A percentile compares a stretch with the other conserved stretches of the same genome.
phyloP scores from a whole-genome alignment of 2,797 vertebrate genomes.

The Clarias platycephalus region DNA sequence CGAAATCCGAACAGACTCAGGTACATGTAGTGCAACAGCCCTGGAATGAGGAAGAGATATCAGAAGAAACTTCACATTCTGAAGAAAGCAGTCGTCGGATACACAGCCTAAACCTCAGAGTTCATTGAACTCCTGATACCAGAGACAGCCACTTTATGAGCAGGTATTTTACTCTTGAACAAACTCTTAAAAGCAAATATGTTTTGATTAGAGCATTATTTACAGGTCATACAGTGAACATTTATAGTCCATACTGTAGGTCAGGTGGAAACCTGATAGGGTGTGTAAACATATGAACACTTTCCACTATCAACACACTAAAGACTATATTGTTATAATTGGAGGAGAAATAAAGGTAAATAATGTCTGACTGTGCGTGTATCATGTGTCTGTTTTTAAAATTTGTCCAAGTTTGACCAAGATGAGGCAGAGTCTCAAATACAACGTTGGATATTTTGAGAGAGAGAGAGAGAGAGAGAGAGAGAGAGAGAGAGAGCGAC shows the following conservation, averaged over 20 bases:
- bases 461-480: not conserved
- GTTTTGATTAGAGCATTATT: not conserved
- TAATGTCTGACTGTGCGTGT: not conserved
- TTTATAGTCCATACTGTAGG: not conserved
- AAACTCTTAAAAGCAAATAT: not conserved
- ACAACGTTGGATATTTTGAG: not conserved
- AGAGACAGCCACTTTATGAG: not conserved
- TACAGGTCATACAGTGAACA: not conserved
- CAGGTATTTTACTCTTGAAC: not conserved
- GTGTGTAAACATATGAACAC: not conserved
- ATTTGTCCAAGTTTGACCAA: not conserved
- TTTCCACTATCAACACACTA: not conserved
- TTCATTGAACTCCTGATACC: not conserved
- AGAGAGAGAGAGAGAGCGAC: not conserved
- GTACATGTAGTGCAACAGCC: not conserved
- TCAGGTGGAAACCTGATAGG: not conserved
- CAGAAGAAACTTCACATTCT: not conserved
- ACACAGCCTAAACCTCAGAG: no score
- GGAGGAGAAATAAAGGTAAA: not conserved
- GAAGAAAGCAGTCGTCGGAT: not conserved
- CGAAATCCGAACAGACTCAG: no score
- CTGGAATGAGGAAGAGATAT: slow-evolving; percentile 1
- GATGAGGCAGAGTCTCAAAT: not conserved
- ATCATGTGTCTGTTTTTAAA: not conserved
- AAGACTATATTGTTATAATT: not conserved